phyloP scores from a whole-genome alignment of 2,797 vertebrate species.

The Acipenser oxyrinchus region DNA sequence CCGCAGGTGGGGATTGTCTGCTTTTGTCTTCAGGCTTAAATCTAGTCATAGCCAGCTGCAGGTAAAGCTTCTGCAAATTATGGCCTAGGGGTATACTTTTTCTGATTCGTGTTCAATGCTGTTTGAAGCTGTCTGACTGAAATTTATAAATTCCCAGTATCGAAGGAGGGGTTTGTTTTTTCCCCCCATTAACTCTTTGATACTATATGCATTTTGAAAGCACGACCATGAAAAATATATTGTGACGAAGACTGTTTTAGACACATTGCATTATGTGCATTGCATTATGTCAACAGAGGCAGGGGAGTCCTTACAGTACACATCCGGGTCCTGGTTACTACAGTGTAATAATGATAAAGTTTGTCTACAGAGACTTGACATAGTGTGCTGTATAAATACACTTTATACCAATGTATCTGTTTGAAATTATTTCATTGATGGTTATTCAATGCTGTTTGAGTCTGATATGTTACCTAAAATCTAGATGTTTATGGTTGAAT shows the following conservation, averaged over 20 bases:
- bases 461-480: too few relatives aligned
- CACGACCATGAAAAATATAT: conserved; percentile 39
- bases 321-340: not conserved
- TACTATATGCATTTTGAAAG: conserved; percentile 36
- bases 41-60: conserved; percentile 67
- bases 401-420: too few relatives aligned
- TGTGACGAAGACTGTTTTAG: conserved; percentile 20
- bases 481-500: too few relatives aligned
- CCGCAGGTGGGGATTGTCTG: conserved; percentile 37
- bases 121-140: conserved; percentile 79
- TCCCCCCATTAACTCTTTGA: conserved; percentile 58
- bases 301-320: not conserved
- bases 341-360: not conserved
- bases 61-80: conserved; percentile 86
- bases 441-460: too few relatives aligned
- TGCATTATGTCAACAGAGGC: conserved; percentile 6
- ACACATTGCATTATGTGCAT: conserved; percentile 12
- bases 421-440: too few relatives aligned
- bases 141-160: conserved; percentile 73
- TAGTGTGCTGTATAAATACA: conserved; percentile 9
- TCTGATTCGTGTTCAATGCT: conserved; percentile 76
- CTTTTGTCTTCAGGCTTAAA: conserved; percentile 73
- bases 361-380: conserved; percentile 1
- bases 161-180: conserved; percentile 67
- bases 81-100: conserved; percentile 80